Conservation (phyloP, 1,140 invertebrate species). For the Drosophila erecta region DNA sequence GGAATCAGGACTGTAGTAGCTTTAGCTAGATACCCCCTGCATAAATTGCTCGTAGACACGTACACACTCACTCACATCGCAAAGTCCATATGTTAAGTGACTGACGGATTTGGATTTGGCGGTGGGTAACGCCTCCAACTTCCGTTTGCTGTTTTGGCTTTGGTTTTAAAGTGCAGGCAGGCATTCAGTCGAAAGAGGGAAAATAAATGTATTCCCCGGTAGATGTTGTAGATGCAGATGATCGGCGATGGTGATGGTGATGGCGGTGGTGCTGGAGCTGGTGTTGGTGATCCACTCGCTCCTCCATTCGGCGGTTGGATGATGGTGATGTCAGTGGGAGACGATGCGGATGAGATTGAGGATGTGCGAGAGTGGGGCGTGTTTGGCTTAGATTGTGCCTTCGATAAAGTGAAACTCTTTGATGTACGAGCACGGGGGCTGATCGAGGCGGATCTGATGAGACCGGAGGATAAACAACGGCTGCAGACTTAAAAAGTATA, state of each 20-base stretch:
- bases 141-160: constrained; percentile 71
- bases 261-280: constrained; percentile 29
- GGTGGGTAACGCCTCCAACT: constrained; percentile 78
- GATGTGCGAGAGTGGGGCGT: constrained; percentile 54
- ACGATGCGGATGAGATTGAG: constrained; percentile 17
- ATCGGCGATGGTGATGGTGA: constrained; percentile 23
- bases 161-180: constrained; percentile 53
- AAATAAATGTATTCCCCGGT: constrained; percentile 51
- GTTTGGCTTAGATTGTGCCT: constrained; percentile 51
- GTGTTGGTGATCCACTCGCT: constrained; percentile 18
- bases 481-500: not conserved
- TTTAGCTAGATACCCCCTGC: constrained; percentile 19
- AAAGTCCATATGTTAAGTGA: constrained; percentile 63
- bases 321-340: constrained; percentile 32
- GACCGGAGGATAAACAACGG: constrained; percentile 41
- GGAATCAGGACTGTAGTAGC: constrained; percentile 15
- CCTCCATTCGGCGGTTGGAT: constrained; percentile 4
- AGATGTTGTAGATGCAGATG: constrained; percentile 22
- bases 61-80: constrained; percentile 18
- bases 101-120: constrained; percentile 78
- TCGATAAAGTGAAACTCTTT: constrained; percentile 59
- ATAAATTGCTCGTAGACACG: constrained; percentile 35
- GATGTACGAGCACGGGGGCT: constrained; percentile 30
- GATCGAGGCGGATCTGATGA: constrained; percentile 49
- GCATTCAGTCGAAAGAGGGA: constrained; percentile 8